Base-by-base conservation (phyloP, 2,797 vertebrate genomes). In the Sebastes oblongus region DNA sequence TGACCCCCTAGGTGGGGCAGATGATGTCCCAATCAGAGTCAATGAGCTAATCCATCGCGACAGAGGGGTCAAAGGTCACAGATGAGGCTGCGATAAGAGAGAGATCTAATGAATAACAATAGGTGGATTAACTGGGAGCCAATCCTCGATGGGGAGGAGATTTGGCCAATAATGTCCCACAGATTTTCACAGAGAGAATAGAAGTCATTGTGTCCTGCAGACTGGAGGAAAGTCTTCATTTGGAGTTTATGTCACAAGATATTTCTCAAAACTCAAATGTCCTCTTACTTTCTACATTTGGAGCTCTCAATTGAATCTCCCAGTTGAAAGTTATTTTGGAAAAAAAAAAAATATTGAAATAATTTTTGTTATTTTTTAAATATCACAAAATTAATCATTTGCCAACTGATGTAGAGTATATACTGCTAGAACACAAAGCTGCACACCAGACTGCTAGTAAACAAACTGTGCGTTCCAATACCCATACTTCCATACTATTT, bases 51-150 rank as follows among this genome's bases (percentile, higher is more conserved):
- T 95, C 90, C 87, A 76, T 88, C 46, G 72, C 1, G 92, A 93
- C 93, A 91, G 87, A 86, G 24, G 80, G 29, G 93, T 92, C 90
- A 93, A 84, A 93, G 93, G 92, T 94, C 92, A 89, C 78, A 67
- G 92, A 94, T 95, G 92, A 92, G 83, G 90, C 86, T 50, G 56
- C 13, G 91, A 94, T 94, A 94, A 86, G 76, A 90, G 89, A 91
- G 79, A 60, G 85, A 70, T 64, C 89, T 90, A 94, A 94, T 95
- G 91, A 92, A 94, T 95, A 92, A 94, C 90, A 94, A 94, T 93
- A 77, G 90, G 80, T 82, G 89, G 93, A 94, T 95, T 94, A 94
- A 91, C 79, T 81, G 72, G 73, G 81, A 78, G 85, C 80, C 83
- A 88, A 84, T 85, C 86, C 74, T 66, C 39, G 60, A 84, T 75